These are phyloP conservation scores for western clawed frog (Xenopus tropicalis) DNA, from an alignment of 2,113 vertebrate species.

Conservation along the genomic window UCB_Xtro_10.0 CM004445.2:51191001-51191500, in stretches of 20 bases:
- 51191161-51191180: slow-evolving; percentile 3
- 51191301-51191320: slow-evolving; percentile 43
- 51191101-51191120: no score
- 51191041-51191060: no score
- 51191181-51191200: slow-evolving; percentile 1
- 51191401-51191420: slow-evolving; percentile 47
- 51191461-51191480: slow-evolving; percentile 43
- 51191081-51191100: no score
- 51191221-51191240: slow-evolving; percentile 29
- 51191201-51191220: slow-evolving; percentile 14
- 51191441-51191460: slow-evolving; percentile 46
- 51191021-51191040: no score
- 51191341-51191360: slow-evolving; percentile 40
- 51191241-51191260: slow-evolving; percentile 23
- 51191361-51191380: slow-evolving; percentile 38
- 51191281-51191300: slow-evolving; percentile 37
- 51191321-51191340: slow-evolving; percentile 44
- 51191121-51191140: background rate
- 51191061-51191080: no score
- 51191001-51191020: no score
- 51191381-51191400: slow-evolving; percentile 43
- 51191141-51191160: slow-evolving; percentile 1
- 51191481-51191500: slow-evolving; percentile 35
- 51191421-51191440: slow-evolving; percentile 46
- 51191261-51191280: slow-evolving; percentile 42